Evolutionary conservation across 2,113 vertebrate species (phyloP).

Genomic region (Lampris megalopsis): DNA sequence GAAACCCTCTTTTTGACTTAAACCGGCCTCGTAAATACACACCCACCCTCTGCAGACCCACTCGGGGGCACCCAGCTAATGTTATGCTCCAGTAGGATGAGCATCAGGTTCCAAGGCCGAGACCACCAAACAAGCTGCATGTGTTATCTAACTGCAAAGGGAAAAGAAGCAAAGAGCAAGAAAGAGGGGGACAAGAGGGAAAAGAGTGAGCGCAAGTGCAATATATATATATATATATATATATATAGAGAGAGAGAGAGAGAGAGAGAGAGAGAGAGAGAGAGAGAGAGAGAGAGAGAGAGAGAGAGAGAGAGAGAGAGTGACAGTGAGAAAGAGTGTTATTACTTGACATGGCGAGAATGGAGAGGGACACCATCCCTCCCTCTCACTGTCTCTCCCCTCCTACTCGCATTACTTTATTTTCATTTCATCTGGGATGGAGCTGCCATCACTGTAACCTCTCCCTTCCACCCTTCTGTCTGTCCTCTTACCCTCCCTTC

Average conservation of each 20-base stretch:
- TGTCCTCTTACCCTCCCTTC: not conserved
- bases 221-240: not conserved
- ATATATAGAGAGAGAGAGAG: not conserved
- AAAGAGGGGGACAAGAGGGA: not conserved
- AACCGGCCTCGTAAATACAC: conserved; percentile 23
- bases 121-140: conserved; percentile 61
- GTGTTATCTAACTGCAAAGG: conserved; percentile 47
- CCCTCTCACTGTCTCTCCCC: conserved; percentile 42
- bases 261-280: conserved; percentile 6
- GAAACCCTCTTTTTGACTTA: conserved; percentile 59
- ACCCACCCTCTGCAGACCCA: conserved; percentile 28
- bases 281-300: conserved; percentile 23
- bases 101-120: conserved; percentile 51
- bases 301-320: conserved; percentile 5
- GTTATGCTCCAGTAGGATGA: conserved; percentile 65
- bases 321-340: conserved; percentile 28
- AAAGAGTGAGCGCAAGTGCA: conserved; percentile 24
- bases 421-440: conserved; percentile 64
- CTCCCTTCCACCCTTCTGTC: conserved; percentile 5
- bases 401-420: conserved; percentile 48
- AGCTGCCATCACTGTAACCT: conserved; percentile 56
- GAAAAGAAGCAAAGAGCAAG: not conserved
- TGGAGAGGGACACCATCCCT: conserved; percentile 55
- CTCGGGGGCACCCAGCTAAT: conserved; percentile 56
- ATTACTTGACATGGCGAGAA: conserved; percentile 45